Conservation (phyloP, 2,888 invertebrate genomes). For the Apeira syringaria region DNA sequence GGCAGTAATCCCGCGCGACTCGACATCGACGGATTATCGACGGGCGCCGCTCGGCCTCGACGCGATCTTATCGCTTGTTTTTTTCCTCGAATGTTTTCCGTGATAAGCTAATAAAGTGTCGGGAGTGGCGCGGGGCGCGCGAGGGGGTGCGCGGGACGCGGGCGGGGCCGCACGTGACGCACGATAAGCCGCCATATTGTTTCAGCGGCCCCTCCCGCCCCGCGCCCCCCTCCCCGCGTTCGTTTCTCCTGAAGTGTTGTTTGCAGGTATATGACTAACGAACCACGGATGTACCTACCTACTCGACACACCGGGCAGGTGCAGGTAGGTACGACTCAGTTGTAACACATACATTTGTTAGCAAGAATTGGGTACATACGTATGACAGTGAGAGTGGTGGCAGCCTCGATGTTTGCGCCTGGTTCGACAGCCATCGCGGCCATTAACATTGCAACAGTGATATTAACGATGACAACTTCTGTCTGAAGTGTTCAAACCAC, state of each 20-base stretch:
- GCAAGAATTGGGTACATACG: no score
- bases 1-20: slow-evolving; percentile 25
- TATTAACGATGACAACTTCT: no score
- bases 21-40: slow-evolving; percentile 67
- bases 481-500: no score
- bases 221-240: slow-evolving; percentile 22
- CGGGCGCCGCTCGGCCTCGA: slow-evolving; percentile 71
- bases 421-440: no score
- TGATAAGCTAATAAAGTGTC: slow-evolving; percentile 67
- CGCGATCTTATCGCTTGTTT: slow-evolving; percentile 77
- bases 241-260: slow-evolving; percentile 39
- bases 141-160: slow-evolving; percentile 50
- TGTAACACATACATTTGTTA: no score
- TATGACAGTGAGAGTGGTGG: no score
- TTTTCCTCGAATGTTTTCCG: slow-evolving; percentile 72
- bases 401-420: no score
- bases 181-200: slow-evolving; percentile 72
- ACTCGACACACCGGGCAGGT: not conserved
- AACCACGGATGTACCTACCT: slow-evolving; percentile 24
- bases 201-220: slow-evolving; percentile 43
- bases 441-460: no score
- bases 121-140: slow-evolving; percentile 35
- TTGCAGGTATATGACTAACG: slow-evolving; percentile 24
- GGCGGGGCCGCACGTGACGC: slow-evolving; percentile 51
- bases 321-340: no score